Evolutionary conservation across 2,113 vertebrate species (phyloP).

Genomic region (Pyxicephalus adspersus): DNA sequence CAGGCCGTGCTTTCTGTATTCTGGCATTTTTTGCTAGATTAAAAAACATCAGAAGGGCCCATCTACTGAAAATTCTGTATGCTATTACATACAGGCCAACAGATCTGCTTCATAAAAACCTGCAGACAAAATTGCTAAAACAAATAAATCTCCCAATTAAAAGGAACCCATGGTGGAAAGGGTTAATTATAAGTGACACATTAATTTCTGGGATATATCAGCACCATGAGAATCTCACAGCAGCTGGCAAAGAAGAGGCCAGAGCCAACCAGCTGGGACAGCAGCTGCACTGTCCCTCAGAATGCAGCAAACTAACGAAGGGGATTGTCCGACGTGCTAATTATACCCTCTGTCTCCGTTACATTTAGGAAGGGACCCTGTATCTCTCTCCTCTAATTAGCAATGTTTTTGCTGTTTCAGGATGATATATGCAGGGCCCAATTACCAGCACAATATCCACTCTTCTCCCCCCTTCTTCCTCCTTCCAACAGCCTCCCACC

Average conservation of each 20-base stretch:
- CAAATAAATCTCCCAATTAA: constrained; percentile 1
- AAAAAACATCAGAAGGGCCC: too few relatives aligned
- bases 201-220: constrained; percentile 38
- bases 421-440: constrained; percentile 33
- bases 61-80: too few relatives aligned
- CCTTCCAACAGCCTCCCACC: constrained; percentile 8
- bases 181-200: constrained; percentile 41
- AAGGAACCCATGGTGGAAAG: constrained; percentile 4
- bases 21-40: too few relatives aligned
- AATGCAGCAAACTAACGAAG: constrained; percentile 43
- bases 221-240: constrained; percentile 34
- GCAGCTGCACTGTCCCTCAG: constrained; percentile 49
- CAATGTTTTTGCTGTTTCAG: constrained; percentile 47
- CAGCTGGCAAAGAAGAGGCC: constrained; percentile 43
- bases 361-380: constrained; percentile 41
- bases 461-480: too few relatives aligned
- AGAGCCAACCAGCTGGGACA: constrained; percentile 49
- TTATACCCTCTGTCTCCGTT: constrained; percentile 55
- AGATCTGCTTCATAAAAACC: too few relatives aligned
- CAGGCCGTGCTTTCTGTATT: too few relatives aligned
- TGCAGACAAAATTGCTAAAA: too few relatives aligned
- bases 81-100: too few relatives aligned
- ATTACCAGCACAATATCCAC: constrained; percentile 26
- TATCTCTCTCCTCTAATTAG: constrained; percentile 47
- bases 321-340: constrained; percentile 49